These are phyloP conservation scores for Amblyjoppa proteus DNA, from an alignment of 2,888 invertebrate genomes.

Conservation along the genomic window DNA sequence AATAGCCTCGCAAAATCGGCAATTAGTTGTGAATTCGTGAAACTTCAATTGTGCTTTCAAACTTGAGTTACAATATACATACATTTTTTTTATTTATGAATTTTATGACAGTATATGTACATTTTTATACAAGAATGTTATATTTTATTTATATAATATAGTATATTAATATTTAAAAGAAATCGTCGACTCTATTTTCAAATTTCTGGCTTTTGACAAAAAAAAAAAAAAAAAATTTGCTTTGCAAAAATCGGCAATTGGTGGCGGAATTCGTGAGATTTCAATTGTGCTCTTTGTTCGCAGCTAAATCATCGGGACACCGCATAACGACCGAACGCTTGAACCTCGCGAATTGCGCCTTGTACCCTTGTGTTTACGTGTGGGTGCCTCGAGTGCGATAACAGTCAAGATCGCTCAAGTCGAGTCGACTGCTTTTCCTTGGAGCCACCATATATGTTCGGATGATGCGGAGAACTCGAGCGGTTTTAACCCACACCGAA, in stretches of 20 bases:
- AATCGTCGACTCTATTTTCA: no score
- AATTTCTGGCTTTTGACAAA: no score
- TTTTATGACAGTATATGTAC: no score
- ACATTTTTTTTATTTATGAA: no score
- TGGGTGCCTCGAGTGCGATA: conserved; percentile 10
- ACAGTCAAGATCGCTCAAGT: conserved; percentile 6
- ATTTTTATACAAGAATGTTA: no score
- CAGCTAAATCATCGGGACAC: background rate
- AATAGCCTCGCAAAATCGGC: no score
- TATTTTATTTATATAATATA: no score
- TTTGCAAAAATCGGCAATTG: background rate
- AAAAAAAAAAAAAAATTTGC: background rate
- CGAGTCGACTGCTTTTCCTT: conserved; percentile 27
- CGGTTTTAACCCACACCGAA: conserved; percentile 13
- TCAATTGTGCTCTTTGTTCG: conserved; percentile 10
- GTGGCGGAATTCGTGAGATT: background rate
- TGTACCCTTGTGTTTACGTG: background rate
- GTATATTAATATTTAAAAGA: no score
- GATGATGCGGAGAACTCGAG: conserved; percentile 30
- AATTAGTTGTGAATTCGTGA: no score
- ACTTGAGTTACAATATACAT: no score
- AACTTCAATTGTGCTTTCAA: no score
- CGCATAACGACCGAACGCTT: background rate
- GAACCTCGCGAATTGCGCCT: conserved; percentile 1
- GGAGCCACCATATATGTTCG: conserved; percentile 24